Evolutionary conservation across 2,113 vertebrate species (phyloP), one percentile per base, ranked within the genome.

Genomic region (Aegotheles bennettii): DNA sequence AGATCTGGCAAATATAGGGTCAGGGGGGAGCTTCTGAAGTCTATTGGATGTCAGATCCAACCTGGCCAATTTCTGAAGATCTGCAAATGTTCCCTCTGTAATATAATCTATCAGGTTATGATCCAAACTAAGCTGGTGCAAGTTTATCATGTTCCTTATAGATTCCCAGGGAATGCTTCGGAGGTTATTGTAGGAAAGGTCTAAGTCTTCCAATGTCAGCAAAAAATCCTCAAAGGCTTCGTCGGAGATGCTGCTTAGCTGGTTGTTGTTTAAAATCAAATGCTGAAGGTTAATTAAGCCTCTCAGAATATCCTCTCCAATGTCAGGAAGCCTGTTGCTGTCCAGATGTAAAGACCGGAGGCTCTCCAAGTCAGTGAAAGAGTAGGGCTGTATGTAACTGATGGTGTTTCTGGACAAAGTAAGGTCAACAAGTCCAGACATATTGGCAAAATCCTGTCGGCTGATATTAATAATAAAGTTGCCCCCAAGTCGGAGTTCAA

Each of bases 211-310:
- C 64, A 99, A 73, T 0, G 99, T 99, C 84, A 98, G 93, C 91
- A 99, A 96, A 95, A 99, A 97, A 84, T 99, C 99, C 78, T 99
- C 99, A 75, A 99, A 99, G 86, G 98, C 98, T 60, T 98, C 97
- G 8, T 99, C 98, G 10, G 98, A 98, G 65, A 99, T 98, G 68
- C 87, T 97, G 35, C 90, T 98, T 74, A 99, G 96, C 95, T 99
- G 99, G 97, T 99, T 99, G 97, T 99, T 99, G 97, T 99, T 99
- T 70, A 99, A 98, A 54, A 99, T 99, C 96, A 99, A 98, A 94
- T 99, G 99, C 95, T 99, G 99, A 76, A 99, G 98, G 96, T 99
- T 99, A 93, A 99, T 96, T 78, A 99, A 98, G 43, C 99, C 99
- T 71, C 98, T 97, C 53, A 99, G 97, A 70, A 98, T 99, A 84